Evolutionary conservation across 37 sponge, comb jelly and placozoan species (phyloP).

Genomic region (Diacarnus erythraeanus): DNA sequence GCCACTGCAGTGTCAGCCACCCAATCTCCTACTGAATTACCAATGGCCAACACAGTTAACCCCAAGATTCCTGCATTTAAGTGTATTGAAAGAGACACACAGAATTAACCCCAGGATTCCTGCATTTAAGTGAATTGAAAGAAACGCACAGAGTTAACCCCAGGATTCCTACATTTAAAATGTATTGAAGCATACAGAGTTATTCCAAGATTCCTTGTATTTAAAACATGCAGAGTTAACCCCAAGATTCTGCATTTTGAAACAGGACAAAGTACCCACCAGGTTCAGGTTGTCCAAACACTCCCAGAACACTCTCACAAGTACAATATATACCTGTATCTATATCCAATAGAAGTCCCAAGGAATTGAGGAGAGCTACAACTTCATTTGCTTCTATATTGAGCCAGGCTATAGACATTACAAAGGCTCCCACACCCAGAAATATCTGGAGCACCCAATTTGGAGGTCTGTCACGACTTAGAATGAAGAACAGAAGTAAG

Average conservation of each 20-base stretch:
- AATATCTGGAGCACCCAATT: conserved; percentile 65
- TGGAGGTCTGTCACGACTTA: conserved; percentile 6
- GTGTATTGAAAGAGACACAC: conserved; percentile 85
- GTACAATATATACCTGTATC: conserved; percentile 61
- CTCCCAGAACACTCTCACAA: background rate
- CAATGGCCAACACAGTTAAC: conserved; percentile 87
- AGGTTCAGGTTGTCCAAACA: too few species aligned
- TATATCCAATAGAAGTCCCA: conserved; percentile 69
- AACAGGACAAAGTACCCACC: too few species aligned
- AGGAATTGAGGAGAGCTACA: conserved; percentile 71
- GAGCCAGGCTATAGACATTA: conserved; percentile 88
- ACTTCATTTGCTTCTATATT: conserved; percentile 84
- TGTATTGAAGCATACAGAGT: conserved; percentile 89
- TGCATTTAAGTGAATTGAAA: conserved; percentile 76
- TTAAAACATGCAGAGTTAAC: too few species aligned
- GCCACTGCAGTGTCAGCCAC: conserved; percentile 92
- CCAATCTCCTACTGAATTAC: conserved; percentile 92
- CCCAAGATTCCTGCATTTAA: conserved; percentile 80
- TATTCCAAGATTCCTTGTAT: too few species aligned
- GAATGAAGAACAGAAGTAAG: conserved; percentile 11
- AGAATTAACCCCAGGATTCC: conserved; percentile 89
- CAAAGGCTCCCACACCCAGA: conserved; percentile 63
- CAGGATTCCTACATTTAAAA: conserved; percentile 74
- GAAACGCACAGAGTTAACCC: conserved; percentile 87
- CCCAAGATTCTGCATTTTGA: too few species aligned